Base-by-base conservation (phyloP, 2,888 invertebrate species). In the Sesamia inferens region DNA sequence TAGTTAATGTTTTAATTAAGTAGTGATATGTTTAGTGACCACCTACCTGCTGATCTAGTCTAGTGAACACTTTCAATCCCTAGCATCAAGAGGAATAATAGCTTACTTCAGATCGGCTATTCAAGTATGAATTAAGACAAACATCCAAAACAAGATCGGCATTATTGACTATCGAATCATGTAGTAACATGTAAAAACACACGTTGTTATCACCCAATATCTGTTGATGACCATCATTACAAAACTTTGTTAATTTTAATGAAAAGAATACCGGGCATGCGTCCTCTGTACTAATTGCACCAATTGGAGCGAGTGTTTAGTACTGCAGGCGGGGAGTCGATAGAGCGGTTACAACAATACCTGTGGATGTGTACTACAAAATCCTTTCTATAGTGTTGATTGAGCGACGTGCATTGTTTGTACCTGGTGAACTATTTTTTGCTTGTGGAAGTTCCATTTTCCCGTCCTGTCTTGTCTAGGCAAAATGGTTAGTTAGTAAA, bases 181-280 rank as follows among this genome's bases (percentile, higher is more conserved):
- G 1, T 22, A 57, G 6, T 8, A 42, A 4, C 39, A 58, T 47
- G 39, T 11, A 42, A 48, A 55, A 22, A 57, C 22, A 51, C 39
- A 55, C n/a, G 63, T 59, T 69, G 19, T 71, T 71, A 77, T 78
- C 75, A 39, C 10, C 54, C 39, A 71, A 67, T 74, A 82, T 76
- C 76, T 76, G 74, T 69, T 64, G 78, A 80, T 80, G 65, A 68
- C 67, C 68, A 79, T 82, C 67, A 77, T 65, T 80, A 68, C 78
- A 73, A 76, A 82, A 82, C 76, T 79, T 74, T 75, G 87, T 87
- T 86, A 85, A 88, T 88, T 88, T 85, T 79, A 83, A 87, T 88
- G 86, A 87, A 87, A 85, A 79, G 74, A 68, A 74, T 71, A 72
- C 78, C 74, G 70, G 68, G 58, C 57, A 76, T 82, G 80, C 84